These are phyloP conservation scores for Clarias macrocephalus DNA, from an alignment of 2,113 vertebrate species.

Conservation along the genomic window DNA sequence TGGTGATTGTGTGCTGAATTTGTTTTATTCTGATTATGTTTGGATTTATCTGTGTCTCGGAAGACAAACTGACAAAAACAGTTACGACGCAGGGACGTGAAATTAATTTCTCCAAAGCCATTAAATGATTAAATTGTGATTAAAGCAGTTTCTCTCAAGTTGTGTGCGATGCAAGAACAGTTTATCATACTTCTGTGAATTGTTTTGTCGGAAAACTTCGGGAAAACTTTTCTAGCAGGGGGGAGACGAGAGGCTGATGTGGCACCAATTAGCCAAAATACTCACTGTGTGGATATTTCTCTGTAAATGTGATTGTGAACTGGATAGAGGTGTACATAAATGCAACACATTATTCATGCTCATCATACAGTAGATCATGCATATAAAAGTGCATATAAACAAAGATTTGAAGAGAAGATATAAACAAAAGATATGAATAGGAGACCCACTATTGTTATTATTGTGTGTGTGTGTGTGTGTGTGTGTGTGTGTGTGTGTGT, in stretches of 20 bases:
- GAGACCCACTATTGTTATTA: too few species aligned
- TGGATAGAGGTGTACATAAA: neutral
- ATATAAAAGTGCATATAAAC: too few species aligned
- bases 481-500: too few species aligned
- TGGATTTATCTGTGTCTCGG: neutral
- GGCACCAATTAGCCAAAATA: neutral
- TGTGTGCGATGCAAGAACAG: neutral
- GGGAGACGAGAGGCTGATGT: neutral
- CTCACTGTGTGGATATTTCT: too few species aligned
- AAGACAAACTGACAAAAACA: neutral
- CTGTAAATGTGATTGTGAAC: too few species aligned
- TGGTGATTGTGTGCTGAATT: constrained; percentile 7
- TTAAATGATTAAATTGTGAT: constrained; percentile 9
- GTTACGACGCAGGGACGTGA: constrained; percentile 1
- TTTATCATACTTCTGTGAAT: neutral
- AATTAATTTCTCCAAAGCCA: constrained; percentile 3
- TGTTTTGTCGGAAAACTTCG: neutral
- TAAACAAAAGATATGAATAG: too few species aligned
- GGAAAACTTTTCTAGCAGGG: neutral
- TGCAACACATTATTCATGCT: too few species aligned
- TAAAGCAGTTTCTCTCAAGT: constrained; percentile 10
- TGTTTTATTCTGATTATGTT: constrained; percentile 12
- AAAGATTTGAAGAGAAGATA: too few species aligned
- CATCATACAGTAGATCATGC: too few species aligned
- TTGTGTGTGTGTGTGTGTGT: too few species aligned